Conservation (phyloP, 2,113 vertebrate genomes). For the Corythoichthys haematopterus region DNA sequence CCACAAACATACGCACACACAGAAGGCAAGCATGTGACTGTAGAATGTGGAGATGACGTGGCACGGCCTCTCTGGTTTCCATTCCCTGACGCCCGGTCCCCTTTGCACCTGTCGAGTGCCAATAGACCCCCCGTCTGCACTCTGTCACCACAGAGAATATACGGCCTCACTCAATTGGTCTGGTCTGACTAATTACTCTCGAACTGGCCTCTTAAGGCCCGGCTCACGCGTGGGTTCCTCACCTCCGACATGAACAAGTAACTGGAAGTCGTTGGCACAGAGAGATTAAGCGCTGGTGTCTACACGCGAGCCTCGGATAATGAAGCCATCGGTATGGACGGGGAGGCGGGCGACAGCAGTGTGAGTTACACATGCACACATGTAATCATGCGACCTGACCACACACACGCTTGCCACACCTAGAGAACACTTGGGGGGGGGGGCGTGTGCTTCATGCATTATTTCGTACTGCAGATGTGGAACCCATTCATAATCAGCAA, state of each 20-base stretch:
- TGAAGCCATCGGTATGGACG: slow-evolving; percentile 69
- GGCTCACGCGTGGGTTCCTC: not conserved
- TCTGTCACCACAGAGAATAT: slow-evolving; percentile 87
- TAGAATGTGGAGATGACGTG: slow-evolving; percentile 37
- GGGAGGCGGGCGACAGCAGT: slow-evolving; percentile 62
- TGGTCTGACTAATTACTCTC: slow-evolving; percentile 77
- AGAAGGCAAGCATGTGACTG: slow-evolving; percentile 47
- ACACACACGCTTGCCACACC: slow-evolving; percentile 40
- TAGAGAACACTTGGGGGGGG: slow-evolving; percentile 21
- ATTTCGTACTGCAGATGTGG: slow-evolving; percentile 38
- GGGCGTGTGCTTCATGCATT: slow-evolving; percentile 41
- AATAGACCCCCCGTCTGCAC: slow-evolving; percentile 79
- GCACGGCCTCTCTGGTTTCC: slow-evolving; percentile 69
- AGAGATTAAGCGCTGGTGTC: slow-evolving; percentile 72
- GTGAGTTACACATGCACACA: slow-evolving; percentile 49
- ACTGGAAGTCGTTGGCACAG: slow-evolving; percentile 42
- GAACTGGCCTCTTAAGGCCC: slow-evolving; percentile 50
- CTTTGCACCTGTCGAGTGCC: slow-evolving; percentile 83
- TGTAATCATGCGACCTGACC: slow-evolving; percentile 37
- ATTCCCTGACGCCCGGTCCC: slow-evolving; percentile 71
- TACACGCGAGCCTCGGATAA: slow-evolving; percentile 75
- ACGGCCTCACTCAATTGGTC: slow-evolving; percentile 77
- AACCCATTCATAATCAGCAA: slow-evolving; percentile 8
- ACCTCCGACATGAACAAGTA: slow-evolving; percentile 37
- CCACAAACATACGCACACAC: slow-evolving; percentile 5